phyloP scores from a whole-genome alignment of 2,113 vertebrate species.

The Dromiciops gliroides region DNA sequence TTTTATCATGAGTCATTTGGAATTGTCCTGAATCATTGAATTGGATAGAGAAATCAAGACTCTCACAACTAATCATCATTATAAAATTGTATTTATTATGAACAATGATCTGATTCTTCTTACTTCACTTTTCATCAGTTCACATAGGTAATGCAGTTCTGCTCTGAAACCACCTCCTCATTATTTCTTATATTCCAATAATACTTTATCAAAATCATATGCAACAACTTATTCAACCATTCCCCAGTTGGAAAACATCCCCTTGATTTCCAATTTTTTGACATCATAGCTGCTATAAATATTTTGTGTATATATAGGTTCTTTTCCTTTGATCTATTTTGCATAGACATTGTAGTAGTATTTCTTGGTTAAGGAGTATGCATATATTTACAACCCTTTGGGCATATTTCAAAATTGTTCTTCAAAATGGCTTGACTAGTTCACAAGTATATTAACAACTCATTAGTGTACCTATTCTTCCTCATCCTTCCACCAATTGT shows the following conservation, averaged over 20 bases:
- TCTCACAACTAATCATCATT: background rate
- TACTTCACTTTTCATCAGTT: background rate
- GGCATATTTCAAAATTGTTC: background rate
- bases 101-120: background rate
- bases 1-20: background rate
- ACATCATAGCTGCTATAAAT: background rate
- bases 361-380: background rate
- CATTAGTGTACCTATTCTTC: background rate
- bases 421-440: background rate
- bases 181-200: background rate
- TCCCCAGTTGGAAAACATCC: background rate
- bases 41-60: background rate
- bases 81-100: background rate
- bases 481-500: background rate
- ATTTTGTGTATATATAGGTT: background rate
- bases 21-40: background rate
- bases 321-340: background rate
- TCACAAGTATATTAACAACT: background rate
- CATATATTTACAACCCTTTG: rapidly evolving
- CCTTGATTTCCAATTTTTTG: background rate
- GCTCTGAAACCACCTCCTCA: background rate
- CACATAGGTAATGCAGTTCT: too few species aligned
- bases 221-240: background rate
- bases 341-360: background rate
- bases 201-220: background rate